Conservation (phyloP, 1,140 invertebrate species). For the Ceratina australensis region DNA sequence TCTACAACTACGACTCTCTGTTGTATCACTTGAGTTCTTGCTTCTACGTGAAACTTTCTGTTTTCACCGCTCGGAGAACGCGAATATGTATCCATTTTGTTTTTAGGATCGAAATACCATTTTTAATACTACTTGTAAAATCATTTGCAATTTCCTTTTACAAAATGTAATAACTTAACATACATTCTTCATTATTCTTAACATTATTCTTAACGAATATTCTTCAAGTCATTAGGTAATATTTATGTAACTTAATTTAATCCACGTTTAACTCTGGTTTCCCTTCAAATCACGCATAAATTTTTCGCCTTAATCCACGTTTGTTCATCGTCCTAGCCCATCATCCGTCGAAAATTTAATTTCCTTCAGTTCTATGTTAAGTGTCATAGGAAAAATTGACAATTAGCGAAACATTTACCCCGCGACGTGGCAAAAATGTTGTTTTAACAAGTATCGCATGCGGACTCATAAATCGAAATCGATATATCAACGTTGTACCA, state of each 20-base stretch:
- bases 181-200: too few species aligned
- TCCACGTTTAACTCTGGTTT: too few species aligned
- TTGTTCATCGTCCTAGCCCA: conserved; percentile 21
- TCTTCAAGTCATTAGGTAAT: neutral
- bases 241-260: too few species aligned
- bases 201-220: too few species aligned
- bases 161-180: neutral
- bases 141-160: neutral
- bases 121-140: too few species aligned
- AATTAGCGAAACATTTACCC: neutral
- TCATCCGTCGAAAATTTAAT: conserved; percentile 36
- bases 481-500: neutral
- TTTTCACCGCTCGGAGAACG: neutral
- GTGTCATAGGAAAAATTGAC: neutral
- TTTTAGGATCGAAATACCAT: neutral
- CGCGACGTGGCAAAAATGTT: neutral
- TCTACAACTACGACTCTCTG: too few species aligned
- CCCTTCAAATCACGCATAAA: too few species aligned
- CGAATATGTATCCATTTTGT: too few species aligned
- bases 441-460: neutral
- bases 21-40: neutral
- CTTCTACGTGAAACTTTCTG: neutral
- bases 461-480: neutral
- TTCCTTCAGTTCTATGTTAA: conserved; percentile 51
- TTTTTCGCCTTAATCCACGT: too few species aligned